These are phyloP conservation scores for Drepana falcataria DNA, from an alignment of 2,888 invertebrate species.

Conservation along the genomic window DNA sequence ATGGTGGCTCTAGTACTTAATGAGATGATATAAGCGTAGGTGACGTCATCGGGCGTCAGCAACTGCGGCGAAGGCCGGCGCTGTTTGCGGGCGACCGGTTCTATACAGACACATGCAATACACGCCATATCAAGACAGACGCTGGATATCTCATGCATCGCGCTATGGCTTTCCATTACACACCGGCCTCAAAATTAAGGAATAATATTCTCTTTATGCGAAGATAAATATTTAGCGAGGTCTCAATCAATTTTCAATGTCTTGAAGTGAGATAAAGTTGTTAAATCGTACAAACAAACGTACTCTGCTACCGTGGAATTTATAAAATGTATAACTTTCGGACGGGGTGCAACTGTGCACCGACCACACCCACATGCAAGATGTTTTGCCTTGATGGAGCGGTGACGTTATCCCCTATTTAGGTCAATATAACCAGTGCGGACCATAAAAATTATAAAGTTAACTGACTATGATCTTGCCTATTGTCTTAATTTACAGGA, in stretches of 20 bases:
- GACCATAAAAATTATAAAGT: constrained; percentile 58
- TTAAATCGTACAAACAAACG: too few species aligned
- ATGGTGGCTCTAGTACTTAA: constrained; percentile 30
- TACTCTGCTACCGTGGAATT: too few species aligned
- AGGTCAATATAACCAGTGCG: constrained; percentile 62
- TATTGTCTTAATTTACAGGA: constrained; percentile 3
- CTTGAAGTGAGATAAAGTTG: too few species aligned
- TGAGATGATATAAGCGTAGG: constrained; percentile 69
- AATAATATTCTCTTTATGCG: too few species aligned
- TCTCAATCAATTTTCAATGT: too few species aligned
- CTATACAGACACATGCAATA: constrained; percentile 52
- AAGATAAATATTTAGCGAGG: too few species aligned
- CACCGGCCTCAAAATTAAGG: neutral
- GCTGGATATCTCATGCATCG: constrained; percentile 29
- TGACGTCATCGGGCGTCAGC: constrained; percentile 75
- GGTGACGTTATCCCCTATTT: constrained; percentile 68
- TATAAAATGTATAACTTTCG: neutral
- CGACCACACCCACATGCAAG: constrained; percentile 54
- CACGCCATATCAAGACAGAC: constrained; percentile 19
- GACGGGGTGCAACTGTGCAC: constrained; percentile 5
- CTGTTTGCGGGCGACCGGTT: constrained; percentile 58
- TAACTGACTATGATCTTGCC: constrained; percentile 10
- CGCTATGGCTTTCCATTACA: constrained; percentile 25
- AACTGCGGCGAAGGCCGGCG: constrained; percentile 65
- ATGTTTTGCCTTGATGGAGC: constrained; percentile 38